Base-by-base conservation (phyloP, 2,797 vertebrate species). In the Sparus aurata region DNA sequence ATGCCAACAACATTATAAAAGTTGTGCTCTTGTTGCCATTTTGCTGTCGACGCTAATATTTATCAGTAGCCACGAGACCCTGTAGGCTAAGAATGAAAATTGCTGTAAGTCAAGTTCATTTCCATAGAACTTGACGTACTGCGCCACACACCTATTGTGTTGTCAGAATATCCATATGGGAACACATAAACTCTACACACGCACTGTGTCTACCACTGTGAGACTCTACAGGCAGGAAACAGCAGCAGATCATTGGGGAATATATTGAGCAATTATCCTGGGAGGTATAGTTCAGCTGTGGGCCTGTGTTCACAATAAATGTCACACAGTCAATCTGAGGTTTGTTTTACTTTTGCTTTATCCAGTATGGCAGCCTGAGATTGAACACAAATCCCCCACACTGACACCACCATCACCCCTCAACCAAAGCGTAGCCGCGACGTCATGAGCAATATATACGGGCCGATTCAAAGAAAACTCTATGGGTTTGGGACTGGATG, bases 181-280 rank as follows among this genome's bases (percentile, higher is more conserved):
- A 78, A 72, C 50, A 57, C 45, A 52, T 52, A 68, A 27, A 57
- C 41, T 80, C 65, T 83, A 3, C 34, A 38, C 52, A 22, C 52
- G 75, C 57, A 78, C 18, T 77, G 20, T 22, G 57, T 89, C 68
- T 86, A 34, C 73, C n/a, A 20, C 76, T 54, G 52, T 81, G 79
- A 88, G 41, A 75, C 58, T 89, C 41, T 34, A 71, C 85, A 80
- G 84, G 41, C 78, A 87, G 76, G 81, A 87, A 88, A 75, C 64
- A 75, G 81, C 72, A 73, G 54, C 58, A 45, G 43, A 69, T 54
- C 63, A 22, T 58, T 63, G 58, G 82, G 77, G 84, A 87, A 79
- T 78, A 85, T 61, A 53, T 27, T 64, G 68, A 85, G 87, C 68
- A 91, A 91, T 91, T 90, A 89, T 87, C 80, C 81, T 60, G 85